A percentile compares a stretch with the other conserved stretches of the same genome.
Evolutionary conservation across 2,797 vertebrate species (phyloP).

Genomic region (Sphenopsis melanotis): DNA sequence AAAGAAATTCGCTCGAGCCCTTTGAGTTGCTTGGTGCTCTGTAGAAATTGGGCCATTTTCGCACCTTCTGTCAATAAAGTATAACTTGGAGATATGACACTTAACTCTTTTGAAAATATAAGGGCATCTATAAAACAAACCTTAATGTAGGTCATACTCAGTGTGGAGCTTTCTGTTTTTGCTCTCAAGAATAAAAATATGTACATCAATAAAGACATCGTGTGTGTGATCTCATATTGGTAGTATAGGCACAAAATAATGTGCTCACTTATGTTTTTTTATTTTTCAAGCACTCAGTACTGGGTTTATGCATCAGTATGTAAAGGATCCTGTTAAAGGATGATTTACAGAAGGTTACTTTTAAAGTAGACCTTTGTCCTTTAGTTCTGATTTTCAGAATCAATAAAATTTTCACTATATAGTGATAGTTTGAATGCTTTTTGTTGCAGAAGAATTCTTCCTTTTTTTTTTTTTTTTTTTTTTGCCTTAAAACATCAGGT

Average conservation of each 20-base stretch:
- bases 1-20: background rate
- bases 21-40: background rate
- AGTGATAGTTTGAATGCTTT: background rate
- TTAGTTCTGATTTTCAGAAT: background rate
- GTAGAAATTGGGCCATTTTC: background rate
- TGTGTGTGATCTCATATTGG: background rate
- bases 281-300: background rate
- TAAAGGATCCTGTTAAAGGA: background rate
- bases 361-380: background rate
- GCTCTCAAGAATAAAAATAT: background rate
- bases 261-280: background rate
- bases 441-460: background rate
- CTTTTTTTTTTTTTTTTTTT: background rate
- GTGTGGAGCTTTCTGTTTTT: background rate
- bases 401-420: background rate
- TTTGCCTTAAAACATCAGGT: background rate
- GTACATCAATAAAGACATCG: background rate
- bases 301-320: background rate
- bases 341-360: background rate
- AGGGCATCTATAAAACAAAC: background rate
- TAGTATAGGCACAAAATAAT: background rate
- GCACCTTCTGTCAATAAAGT: background rate
- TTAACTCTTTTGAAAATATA: background rate
- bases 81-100: background rate
- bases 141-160: background rate